Conservation (phyloP, 1,140 invertebrate genomes). For the Mylabris phalerata region DNA sequence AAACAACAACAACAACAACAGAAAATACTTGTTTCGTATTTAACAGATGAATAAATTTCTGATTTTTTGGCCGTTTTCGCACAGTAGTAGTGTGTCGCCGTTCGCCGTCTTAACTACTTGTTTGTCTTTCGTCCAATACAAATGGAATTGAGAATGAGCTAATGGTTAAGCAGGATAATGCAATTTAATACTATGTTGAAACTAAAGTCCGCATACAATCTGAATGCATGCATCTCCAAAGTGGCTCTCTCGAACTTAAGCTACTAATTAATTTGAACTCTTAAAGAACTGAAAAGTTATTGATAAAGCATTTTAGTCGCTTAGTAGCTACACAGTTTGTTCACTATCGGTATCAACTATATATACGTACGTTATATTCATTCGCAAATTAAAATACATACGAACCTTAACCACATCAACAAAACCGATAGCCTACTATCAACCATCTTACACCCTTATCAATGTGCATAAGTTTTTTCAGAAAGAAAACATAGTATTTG, state of each 20-base stretch:
- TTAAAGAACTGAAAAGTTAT: constrained; percentile 12
- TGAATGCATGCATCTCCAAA: constrained; percentile 14
- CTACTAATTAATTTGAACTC: constrained; percentile 17
- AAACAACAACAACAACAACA: not conserved
- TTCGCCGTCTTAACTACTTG: no score
- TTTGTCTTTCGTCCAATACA: not conserved
- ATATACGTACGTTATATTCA: no score
- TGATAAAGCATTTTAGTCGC: constrained; percentile 5
- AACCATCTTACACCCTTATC: no score
- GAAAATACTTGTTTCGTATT: not conserved
- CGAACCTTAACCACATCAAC: no score
- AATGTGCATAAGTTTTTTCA: no score
- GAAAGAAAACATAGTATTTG: no score
- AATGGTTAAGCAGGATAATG: constrained; percentile 15
- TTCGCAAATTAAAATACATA: no score
- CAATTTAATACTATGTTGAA: constrained; percentile 11
- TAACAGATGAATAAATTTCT: not conserved
- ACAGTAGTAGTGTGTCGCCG: not conserved
- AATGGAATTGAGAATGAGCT: constrained; percentile 7
- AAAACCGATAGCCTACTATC: no score
- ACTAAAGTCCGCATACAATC: constrained; percentile 12
- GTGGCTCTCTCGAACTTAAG: constrained; percentile 13
- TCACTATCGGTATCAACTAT: no score
- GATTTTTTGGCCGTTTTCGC: not conserved
- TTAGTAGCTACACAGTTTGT: not conserved